Evolutionary conservation across 1,140 invertebrate species (phyloP), one percentile per base, ranked within the genome.

Genomic region (Procambarus clarkii): DNA sequence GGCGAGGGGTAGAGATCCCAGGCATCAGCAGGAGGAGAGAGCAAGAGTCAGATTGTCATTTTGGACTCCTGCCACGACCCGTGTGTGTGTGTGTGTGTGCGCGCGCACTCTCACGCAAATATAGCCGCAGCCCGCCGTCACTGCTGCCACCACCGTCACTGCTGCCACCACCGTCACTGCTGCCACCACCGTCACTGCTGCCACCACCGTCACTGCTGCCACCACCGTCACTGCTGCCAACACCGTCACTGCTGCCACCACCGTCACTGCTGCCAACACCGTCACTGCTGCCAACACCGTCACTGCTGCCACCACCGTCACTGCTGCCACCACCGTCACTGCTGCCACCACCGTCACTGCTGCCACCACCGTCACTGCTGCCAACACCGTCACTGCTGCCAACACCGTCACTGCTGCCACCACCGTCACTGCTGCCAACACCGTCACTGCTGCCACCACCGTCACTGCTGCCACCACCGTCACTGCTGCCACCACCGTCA

Each of bases 1-100:
- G n/a, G n/a, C n/a, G n/a, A n/a, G n/a, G n/a, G n/a, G n/a, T n/a
- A n/a, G n/a, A n/a, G n/a, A 54, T 54, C 13, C 50, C 7, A 54
- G 50, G 50, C 13, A 54, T 5, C 3, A 44, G 78, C n/a, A n/a
- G n/a, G n/a, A n/a, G n/a, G n/a, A 81, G 79, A 81, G 78, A 81
- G 79, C 50, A 48, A 81, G 48, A 54, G 79, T 34, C 9, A 80
- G 78, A 54, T n/a, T 46, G 79, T 18, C 11, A 81, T 2, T 58
- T 44, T 48, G 80, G 34, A 50, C 44, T 44, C 11, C 13, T 48
- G 80, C 13, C 11, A 82, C 11, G 34, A 50, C 21, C 13, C 34
- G 24, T 58, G 24, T 9, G 21, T 13, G 54, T 69, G 48, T 21
- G n/a, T n/a, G n/a, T n/a, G n/a, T n/a, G n/a, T n/a, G n/a, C n/a